Conservation (phyloP, 2,797 vertebrate species). For the Sebastes diaconus region DNA sequence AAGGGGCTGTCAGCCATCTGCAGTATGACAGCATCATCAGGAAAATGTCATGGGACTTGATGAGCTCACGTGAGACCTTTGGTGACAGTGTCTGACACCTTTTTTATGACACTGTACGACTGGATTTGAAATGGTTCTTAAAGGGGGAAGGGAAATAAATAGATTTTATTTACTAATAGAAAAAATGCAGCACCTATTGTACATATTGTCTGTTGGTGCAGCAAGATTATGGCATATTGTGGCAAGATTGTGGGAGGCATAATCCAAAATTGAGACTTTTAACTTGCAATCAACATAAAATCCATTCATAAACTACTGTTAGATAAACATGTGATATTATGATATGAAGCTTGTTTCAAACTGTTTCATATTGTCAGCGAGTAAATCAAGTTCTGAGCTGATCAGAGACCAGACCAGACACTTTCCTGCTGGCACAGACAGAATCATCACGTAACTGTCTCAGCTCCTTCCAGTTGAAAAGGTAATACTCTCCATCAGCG, state of each 20-base stretch:
- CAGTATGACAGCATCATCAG: constrained; percentile 45
- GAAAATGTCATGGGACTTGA: constrained; percentile 51
- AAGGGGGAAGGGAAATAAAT: not conserved
- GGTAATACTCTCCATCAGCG: constrained; percentile 22
- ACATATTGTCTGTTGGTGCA: not conserved
- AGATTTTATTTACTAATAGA: not conserved
- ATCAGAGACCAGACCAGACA: constrained; percentile 36
- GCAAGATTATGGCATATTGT: not conserved
- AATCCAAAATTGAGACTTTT: not conserved
- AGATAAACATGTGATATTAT: not conserved
- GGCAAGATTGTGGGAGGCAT: not conserved
- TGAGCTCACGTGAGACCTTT: constrained; percentile 20
- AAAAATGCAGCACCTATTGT: not conserved
- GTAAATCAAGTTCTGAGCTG: constrained; percentile 8
- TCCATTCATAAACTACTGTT: not conserved
- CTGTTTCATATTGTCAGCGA: not conserved
- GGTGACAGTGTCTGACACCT: constrained; percentile 14
- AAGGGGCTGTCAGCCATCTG: constrained; percentile 59
- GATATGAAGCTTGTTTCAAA: not conserved
- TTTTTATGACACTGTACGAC: not conserved
- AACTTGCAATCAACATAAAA: not conserved
- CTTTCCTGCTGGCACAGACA: constrained; percentile 39
- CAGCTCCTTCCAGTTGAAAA: constrained; percentile 24
- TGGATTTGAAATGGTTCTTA: not conserved
- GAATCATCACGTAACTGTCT: constrained; percentile 38